A percentile compares a stretch with the other conserved stretches of the same genome.
These are phyloP conservation scores for Phyllostomus discolor DNA, from an alignment of 2,113 vertebrate species.

Conservation along the genomic window DNA sequence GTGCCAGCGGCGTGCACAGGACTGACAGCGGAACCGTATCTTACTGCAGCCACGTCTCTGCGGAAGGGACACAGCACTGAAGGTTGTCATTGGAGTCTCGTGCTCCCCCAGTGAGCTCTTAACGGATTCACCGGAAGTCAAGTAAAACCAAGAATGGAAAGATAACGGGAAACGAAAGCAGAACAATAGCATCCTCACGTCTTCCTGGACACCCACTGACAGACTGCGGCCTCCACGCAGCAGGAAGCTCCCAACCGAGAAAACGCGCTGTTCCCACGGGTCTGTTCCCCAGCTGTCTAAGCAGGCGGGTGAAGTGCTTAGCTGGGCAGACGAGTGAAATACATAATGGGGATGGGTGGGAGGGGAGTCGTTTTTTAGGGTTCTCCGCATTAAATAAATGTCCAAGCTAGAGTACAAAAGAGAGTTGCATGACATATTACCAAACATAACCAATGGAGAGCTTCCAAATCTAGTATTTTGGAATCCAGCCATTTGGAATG, in stretches of 20 bases:
- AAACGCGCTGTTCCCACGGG: background rate
- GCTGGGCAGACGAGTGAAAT: background rate
- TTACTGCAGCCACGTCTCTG: background rate
- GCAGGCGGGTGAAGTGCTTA: too few relatives aligned
- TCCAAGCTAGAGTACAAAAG: background rate
- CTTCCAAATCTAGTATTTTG: background rate
- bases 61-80: background rate
- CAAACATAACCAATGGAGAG: background rate
- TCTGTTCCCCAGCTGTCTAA: background rate
- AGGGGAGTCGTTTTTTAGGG: background rate
- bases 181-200: background rate
- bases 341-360: fast-evolving
- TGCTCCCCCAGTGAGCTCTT: background rate
- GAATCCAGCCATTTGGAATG: background rate
- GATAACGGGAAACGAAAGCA: background rate
- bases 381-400: background rate
- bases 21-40: background rate
- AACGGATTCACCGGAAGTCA: conserved; percentile 5
- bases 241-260: background rate
- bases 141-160: conserved; percentile 37
- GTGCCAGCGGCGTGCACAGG: background rate
- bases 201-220: background rate
- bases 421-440: background rate
- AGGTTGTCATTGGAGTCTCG: conserved; percentile 4
- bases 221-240: background rate